A percentile compares a stretch with the other conserved stretches of the same genome.
Conservation (phyloP, 2,888 invertebrate species). For the Pachydiplax longipennis region DNA sequence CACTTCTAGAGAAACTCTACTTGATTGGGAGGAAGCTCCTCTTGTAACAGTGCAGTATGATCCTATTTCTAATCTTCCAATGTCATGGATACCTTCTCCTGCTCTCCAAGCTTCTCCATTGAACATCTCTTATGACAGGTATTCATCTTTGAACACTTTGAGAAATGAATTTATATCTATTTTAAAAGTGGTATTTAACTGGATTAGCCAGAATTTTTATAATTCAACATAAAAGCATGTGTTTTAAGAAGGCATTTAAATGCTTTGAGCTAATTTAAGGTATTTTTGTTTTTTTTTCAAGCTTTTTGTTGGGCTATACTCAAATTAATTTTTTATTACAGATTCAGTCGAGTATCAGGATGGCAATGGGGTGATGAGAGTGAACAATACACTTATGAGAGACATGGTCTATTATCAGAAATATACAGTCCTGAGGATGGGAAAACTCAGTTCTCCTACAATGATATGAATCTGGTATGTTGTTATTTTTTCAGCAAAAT, state of each 20-base stretch:
- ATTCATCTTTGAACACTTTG: background rate
- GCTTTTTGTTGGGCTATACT: background rate
- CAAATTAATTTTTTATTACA: constrained; percentile 47
- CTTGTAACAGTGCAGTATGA: constrained; percentile 88
- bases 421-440: constrained; percentile 89
- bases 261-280: background rate
- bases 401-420: constrained; percentile 86
- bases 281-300: background rate
- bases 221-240: no score
- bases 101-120: constrained; percentile 73
- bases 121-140: constrained; percentile 85
- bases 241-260: no score
- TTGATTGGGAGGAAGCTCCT: constrained; percentile 80
- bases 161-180: no score
- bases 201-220: no score
- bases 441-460: constrained; percentile 80
- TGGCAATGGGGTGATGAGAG: constrained; percentile 92
- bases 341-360: constrained; percentile 85
- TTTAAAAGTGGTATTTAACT: no score
- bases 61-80: constrained; percentile 81
- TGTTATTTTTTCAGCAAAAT: background rate
- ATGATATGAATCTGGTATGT: constrained; percentile 77
- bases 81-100: constrained; percentile 81
- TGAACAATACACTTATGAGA: constrained; percentile 85
- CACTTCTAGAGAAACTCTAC: constrained; percentile 87